Evolutionary conservation across 1,140 invertebrate species (phyloP), one percentile per base, ranked within the genome.

Genomic region (Marisa cornuarietis): DNA sequence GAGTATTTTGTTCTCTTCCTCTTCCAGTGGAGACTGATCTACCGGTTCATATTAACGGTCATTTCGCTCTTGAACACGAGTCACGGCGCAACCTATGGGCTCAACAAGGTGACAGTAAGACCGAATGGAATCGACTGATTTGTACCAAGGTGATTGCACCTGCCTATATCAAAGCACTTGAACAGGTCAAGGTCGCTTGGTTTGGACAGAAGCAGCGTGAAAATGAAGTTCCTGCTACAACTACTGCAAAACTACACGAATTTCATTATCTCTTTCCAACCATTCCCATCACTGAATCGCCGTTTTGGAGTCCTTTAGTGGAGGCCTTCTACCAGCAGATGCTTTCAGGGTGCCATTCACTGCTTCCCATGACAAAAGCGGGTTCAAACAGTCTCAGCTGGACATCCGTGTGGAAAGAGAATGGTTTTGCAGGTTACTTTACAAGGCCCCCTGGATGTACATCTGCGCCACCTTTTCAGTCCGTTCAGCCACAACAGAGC

Each of bases 1-100:
- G 52, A 14, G 52, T 54, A 14, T 90, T 86, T 82, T 90, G 89
- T 75, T 87, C 87, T 79, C 83, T 90, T 18, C 88, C 89, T 14
- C 79, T 90, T 7, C 87, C 89, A 49, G 76, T 86, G 16, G 63
- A 83, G 31, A 88, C 87, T 22, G 83, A 85, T 24, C 66, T 90
- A n/a, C 88, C 88, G 24, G 82, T 88, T 24, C 84, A 90, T 62
- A 80, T 90, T 24, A 88, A 90, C 85, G 89, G 87, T 11, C 86
- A 88, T 80, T 90, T 90, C 84, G 87, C 87, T 24, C 71, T 90
- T 14, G 89, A 88, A 74, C 83, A 87, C 72, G 89, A 88, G 78
- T 78, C 86, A 22, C 81, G 89, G 71, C 71, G 88, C 54, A 83
- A 78, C 71, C 71, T 90, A 14, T 90, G 88, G 87, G 69, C 82